phyloP scores from a whole-genome alignment of 2,888 invertebrate genomes.

The Limnephilus marmoratus region DNA sequence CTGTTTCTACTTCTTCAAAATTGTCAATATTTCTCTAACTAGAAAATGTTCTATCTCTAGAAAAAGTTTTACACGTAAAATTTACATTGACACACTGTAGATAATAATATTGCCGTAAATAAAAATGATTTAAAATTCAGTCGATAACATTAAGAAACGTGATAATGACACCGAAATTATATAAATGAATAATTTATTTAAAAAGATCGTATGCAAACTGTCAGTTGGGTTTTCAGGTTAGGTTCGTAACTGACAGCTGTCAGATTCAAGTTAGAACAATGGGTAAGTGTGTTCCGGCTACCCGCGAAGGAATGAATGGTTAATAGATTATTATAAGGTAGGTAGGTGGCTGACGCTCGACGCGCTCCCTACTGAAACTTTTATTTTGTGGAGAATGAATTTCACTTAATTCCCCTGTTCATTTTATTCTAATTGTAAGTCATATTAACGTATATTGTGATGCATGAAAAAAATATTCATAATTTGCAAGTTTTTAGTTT shows the following conservation, averaged over 20 bases:
- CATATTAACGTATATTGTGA: too few species aligned
- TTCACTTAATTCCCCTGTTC: not conserved
- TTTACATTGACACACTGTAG: constrained; percentile 6
- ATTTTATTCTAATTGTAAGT: not conserved
- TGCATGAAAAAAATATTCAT: too few species aligned
- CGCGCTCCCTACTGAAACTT: not conserved
- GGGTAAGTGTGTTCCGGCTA: not conserved
- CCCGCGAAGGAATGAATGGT: constrained; percentile 14
- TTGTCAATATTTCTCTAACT: not conserved
- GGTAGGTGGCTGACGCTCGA: not conserved
- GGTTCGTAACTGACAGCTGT: constrained; percentile 38
- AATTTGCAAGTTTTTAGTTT: too few species aligned
- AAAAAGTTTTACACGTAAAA: not conserved
- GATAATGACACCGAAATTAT: not conserved
- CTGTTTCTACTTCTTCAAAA: not conserved
- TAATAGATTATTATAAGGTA: constrained; percentile 16
- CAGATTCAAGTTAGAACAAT: constrained; percentile 34
- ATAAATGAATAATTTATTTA: not conserved
- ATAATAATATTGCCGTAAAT: not conserved
- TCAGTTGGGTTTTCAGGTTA: constrained; percentile 19
- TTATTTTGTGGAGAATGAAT: not conserved
- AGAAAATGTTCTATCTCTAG: not conserved
- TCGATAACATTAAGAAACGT: not conserved
- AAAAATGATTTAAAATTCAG: not conserved
- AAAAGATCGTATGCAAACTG: not conserved